phyloP scores from a whole-genome alignment of 2,888 invertebrate genomes.

The Latheticus oryzae region DNA sequence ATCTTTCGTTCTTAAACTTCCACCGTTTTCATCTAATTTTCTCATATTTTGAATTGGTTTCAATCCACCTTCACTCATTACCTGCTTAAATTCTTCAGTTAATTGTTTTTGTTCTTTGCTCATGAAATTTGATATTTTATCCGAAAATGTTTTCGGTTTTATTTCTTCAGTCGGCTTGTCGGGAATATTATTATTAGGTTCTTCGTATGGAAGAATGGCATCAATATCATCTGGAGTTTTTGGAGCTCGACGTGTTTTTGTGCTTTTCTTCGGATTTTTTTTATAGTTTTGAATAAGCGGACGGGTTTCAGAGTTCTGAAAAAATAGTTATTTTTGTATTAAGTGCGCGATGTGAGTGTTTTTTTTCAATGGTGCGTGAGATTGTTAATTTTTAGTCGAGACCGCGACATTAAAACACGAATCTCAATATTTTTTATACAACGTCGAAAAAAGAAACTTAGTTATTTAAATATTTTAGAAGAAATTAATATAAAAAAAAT shows the following conservation, averaged over 20 bases:
- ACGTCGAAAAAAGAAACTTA: no score
- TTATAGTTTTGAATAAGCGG: slow-evolving; percentile 65
- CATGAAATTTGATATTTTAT: slow-evolving; percentile 67
- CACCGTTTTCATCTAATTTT: slow-evolving; percentile 53
- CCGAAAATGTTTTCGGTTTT: slow-evolving; percentile 68
- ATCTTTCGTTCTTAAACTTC: slow-evolving; percentile 63
- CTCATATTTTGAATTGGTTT: slow-evolving; percentile 66
- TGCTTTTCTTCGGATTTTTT: slow-evolving; percentile 70
- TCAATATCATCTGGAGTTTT: slow-evolving; percentile 66
- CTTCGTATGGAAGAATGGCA: slow-evolving; percentile 64
- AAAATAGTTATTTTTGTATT: slow-evolving; percentile 17
- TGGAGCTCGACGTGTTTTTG: slow-evolving; percentile 70
- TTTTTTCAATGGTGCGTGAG: no score
- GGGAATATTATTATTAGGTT: no score
- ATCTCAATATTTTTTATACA: no score
- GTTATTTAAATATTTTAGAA: no score
- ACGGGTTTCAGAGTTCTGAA: slow-evolving; percentile 58
- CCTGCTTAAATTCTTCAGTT: slow-evolving; percentile 65
- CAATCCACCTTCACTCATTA: slow-evolving; percentile 62
- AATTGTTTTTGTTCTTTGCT: slow-evolving; percentile 68
- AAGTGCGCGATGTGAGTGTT: no score
- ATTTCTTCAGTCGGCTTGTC: slow-evolving; percentile 68
- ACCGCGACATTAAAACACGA: no score
- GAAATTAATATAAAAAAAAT: no score
- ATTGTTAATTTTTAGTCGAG: no score